Percentiles rank a stretch among this genome's conserved stretches.
Evolutionary conservation across 2,113 vertebrate species (phyloP).

Genomic region (Tonatia bakeri): DNA sequence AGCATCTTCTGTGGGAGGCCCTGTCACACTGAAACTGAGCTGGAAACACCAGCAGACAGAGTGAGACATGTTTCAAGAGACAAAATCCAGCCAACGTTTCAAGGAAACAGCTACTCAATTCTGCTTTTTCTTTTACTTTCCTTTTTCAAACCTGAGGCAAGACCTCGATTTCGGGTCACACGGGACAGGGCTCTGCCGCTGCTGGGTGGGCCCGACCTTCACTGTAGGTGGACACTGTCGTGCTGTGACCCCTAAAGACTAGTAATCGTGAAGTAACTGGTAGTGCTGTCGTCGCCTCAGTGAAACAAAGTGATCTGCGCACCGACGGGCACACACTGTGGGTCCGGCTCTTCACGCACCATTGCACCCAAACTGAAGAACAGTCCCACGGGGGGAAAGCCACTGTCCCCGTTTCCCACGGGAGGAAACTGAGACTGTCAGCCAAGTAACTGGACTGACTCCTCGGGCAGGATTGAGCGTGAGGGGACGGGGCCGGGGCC

Average conservation of each 20-base stretch:
- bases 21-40: not conserved
- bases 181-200: not conserved
- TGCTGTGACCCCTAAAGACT: not conserved
- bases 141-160: not conserved
- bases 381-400: not conserved
- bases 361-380: not conserved
- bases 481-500: not conserved
- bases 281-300: too few species aligned
- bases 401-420: not conserved
- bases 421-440: not conserved
- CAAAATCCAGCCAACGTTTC: not conserved
- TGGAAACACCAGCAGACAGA: rapidly evolving
- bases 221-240: not conserved
- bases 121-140: not conserved
- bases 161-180: not conserved
- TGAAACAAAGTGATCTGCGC: not conserved
- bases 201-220: not conserved
- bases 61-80: not conserved
- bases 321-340: rapidly evolving
- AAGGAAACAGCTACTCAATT: not conserved
- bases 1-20: not conserved
- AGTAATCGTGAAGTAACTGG: not conserved
- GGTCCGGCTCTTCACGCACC: not conserved
- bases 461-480: rapidly evolving
- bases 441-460: too few species aligned